phyloP scores from a whole-genome alignment of 2,113 vertebrate genomes.

The Ctenodactylus gundi region DNA sequence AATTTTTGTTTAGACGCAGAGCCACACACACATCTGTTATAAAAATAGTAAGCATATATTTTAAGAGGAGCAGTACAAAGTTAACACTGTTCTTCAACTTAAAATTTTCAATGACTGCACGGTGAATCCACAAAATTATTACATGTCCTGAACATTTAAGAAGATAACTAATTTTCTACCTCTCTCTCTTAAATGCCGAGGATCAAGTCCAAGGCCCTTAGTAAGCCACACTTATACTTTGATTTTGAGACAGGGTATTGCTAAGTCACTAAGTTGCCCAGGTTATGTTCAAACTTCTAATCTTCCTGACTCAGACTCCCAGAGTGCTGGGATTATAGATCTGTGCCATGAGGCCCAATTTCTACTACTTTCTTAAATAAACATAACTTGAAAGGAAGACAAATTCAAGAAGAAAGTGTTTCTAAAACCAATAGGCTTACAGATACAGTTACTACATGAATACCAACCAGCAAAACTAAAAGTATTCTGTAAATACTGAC shows the following conservation, averaged over 20 bases:
- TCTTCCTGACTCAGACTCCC: too few species aligned
- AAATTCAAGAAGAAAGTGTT: background rate
- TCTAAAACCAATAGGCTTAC: background rate
- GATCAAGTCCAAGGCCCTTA: too few species aligned
- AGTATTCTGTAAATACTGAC: background rate
- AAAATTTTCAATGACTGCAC: slow-evolving; percentile 2
- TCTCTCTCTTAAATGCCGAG: too few species aligned
- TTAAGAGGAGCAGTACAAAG: background rate
- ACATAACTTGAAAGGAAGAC: slow-evolving; percentile 18
- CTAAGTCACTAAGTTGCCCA: too few species aligned
- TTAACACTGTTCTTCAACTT: background rate
- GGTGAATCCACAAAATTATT: slow-evolving; percentile 18
- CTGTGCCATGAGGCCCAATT: too few species aligned
- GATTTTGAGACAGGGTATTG: too few species aligned
- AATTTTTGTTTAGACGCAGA: background rate
- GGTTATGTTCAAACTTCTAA: too few species aligned
- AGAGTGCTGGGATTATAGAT: too few species aligned
- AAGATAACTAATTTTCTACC: background rate
- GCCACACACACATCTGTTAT: background rate
- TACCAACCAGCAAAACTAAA: background rate
- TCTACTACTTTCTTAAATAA: slow-evolving; percentile 31
- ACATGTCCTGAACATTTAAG: slow-evolving; percentile 7
- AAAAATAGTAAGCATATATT: background rate
- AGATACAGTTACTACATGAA: background rate
- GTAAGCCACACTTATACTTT: too few species aligned